These are phyloP conservation scores for Spizaetus ornatus DNA, from an alignment of 2,113 vertebrate genomes.

Conservation along the genomic window DNA sequence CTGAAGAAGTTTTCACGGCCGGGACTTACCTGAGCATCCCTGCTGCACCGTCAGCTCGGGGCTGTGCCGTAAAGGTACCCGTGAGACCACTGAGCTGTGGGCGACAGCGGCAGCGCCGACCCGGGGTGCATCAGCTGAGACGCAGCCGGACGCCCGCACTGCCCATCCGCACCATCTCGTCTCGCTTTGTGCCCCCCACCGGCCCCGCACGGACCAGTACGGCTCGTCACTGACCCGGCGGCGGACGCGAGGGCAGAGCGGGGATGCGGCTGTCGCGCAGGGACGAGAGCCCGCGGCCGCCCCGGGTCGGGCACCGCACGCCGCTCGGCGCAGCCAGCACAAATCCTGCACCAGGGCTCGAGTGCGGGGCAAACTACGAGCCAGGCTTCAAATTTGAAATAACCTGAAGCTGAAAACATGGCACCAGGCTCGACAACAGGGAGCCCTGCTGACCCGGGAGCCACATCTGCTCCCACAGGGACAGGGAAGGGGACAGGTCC, in stretches of 20 bases:
- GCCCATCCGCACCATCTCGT: rapidly evolving
- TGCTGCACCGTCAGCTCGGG: background rate
- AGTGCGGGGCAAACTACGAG: rapidly evolving
- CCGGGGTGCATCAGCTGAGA: background rate
- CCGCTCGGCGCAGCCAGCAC: rapidly evolving
- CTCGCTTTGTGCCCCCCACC: background rate
- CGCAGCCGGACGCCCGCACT: background rate
- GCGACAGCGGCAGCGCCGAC: too few species aligned
- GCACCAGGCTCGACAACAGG: background rate
- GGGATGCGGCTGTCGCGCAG: rapidly evolving
- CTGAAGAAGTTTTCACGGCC: too few species aligned
- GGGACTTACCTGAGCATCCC: background rate
- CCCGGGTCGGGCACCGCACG: background rate
- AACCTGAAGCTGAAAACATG: background rate
- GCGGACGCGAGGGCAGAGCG: background rate
- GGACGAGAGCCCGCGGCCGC: background rate
- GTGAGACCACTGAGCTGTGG: background rate
- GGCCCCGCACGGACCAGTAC: rapidly evolving
- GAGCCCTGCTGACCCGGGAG: background rate
- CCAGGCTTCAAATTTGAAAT: background rate
- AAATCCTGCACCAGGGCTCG: background rate
- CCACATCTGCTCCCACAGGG: rapidly evolving
- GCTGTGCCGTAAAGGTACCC: background rate
- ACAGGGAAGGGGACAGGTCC: background rate
- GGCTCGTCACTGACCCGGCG: rapidly evolving